Evolutionary conservation across 1,140 invertebrate species (phyloP).

Genomic region (Drosophila pseudoobscura): DNA sequence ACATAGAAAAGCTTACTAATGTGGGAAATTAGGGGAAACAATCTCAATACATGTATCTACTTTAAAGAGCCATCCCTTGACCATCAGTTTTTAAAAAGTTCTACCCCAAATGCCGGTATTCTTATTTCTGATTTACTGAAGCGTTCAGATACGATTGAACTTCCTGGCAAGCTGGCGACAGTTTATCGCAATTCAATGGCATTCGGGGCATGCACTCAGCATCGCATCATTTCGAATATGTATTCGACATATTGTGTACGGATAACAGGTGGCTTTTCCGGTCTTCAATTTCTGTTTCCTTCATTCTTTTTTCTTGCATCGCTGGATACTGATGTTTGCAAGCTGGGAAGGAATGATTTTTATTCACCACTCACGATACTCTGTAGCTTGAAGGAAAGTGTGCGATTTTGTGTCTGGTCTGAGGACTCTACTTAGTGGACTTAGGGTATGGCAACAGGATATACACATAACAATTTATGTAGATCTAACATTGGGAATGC

Average conservation of each 20-base stretch:
- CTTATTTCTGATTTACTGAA: conserved; percentile 57
- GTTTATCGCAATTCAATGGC: conserved; percentile 37
- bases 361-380: too few species aligned
- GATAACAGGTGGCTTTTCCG: conserved; percentile 70
- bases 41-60: too few species aligned
- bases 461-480: too few species aligned
- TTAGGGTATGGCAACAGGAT: too few species aligned
- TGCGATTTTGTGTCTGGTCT: too few species aligned
- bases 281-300: conserved; percentile 32
- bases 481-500: too few species aligned
- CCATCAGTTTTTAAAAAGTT: background rate
- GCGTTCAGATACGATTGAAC: conserved; percentile 57
- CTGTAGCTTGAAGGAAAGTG: too few species aligned
- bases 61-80: background rate
- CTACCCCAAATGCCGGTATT: background rate
- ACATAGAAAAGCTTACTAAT: background rate
- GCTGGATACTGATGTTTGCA: conserved; percentile 33
- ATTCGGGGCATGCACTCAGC: conserved; percentile 12
- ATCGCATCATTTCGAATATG: conserved; percentile 23
- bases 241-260: conserved; percentile 51
- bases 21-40: too few species aligned
- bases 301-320: conserved; percentile 24
- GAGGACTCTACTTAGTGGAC: too few species aligned
- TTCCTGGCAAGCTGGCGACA: conserved; percentile 62
- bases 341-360: background rate